Percentiles rank a stretch among this genome's conserved stretches.
Conservation (phyloP, 2,113 vertebrate species). For the Neolamprologus sp. region DNA sequence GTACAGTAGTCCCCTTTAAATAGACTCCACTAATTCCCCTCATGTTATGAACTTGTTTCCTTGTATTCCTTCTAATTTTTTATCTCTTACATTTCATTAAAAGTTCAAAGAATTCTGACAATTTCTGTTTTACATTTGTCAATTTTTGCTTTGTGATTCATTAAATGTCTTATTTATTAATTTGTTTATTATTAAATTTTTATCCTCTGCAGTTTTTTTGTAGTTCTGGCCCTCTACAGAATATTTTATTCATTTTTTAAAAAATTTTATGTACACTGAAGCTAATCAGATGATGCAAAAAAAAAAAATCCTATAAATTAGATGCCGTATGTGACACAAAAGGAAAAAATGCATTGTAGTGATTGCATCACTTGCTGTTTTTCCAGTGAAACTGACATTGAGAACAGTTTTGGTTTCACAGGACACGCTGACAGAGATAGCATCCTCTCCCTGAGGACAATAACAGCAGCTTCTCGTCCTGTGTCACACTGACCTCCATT, state of each 20-base stretch:
- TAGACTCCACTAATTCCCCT: accelerated
- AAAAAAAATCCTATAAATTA: background rate
- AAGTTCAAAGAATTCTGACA: background rate
- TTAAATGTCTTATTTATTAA: background rate
- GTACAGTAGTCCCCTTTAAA: accelerated
- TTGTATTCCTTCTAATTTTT: background rate
- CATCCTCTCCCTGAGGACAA: background rate
- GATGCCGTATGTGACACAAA: accelerated
- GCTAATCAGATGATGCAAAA: background rate
- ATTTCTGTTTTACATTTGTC: background rate
- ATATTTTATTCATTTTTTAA: accelerated
- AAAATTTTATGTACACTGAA: background rate
- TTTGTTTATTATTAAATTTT: background rate
- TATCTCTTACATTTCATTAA: background rate
- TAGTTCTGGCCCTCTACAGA: background rate
- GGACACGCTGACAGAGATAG: background rate
- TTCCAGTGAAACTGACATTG: background rate
- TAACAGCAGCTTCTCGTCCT: background rate
- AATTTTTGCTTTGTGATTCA: background rate
- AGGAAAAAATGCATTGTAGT: background rate
- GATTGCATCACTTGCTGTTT: background rate
- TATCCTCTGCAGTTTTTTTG: accelerated
- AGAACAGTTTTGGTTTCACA: background rate
- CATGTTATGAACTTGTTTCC: accelerated
- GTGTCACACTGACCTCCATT: constrained; percentile 33